Evolutionary conservation across 2,797 vertebrate species (phyloP).

Genomic region (Tinamus major): DNA sequence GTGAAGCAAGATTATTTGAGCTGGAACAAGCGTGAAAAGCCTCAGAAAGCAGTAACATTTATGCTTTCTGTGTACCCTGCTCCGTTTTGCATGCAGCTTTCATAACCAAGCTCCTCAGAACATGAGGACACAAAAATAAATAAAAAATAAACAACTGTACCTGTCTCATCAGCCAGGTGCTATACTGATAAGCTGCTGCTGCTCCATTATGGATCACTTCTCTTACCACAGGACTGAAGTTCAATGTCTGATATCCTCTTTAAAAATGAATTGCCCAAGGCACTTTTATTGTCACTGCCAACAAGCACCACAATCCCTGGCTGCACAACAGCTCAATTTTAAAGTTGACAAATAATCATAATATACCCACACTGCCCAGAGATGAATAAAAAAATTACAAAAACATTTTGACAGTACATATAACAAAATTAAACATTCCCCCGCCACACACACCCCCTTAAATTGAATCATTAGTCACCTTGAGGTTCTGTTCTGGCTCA

Average conservation of each 20-base stretch:
- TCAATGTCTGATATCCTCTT: neutral
- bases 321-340: neutral
- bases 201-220: neutral
- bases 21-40: neutral
- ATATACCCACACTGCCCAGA: neutral
- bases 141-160: neutral
- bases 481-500: constrained; percentile 29
- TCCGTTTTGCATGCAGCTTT: neutral
- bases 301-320: neutral
- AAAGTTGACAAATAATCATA: neutral
- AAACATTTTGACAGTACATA: neutral
- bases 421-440: neutral
- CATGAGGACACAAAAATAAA: accelerated
- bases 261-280: neutral
- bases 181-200: neutral
- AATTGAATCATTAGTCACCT: constrained; percentile 56
- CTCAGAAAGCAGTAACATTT: neutral
- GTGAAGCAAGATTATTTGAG: neutral
- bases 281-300: neutral
- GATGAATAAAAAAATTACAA: neutral
- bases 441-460: neutral
- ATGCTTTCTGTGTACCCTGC: neutral
- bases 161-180: neutral
- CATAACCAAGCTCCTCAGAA: neutral
- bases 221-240: neutral